A percentile compares a stretch with the other conserved stretches of the same genome.
phyloP scores from a whole-genome alignment of 2,888 invertebrate species.

The Ptychoptera albimana region DNA sequence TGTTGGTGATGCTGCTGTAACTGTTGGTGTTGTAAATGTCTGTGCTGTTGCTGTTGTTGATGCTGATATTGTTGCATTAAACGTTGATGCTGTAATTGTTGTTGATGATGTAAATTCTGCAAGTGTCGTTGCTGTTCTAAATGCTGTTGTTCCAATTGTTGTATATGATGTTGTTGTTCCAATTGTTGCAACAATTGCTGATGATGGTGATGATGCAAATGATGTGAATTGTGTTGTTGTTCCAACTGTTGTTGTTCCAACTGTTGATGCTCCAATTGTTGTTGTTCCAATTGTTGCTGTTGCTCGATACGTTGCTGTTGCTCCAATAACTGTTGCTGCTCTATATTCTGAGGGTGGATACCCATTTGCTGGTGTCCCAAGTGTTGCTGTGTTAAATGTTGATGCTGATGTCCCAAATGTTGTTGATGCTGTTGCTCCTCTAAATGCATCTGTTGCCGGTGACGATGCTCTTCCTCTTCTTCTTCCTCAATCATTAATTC shows the following conservation, averaged over 20 bases:
- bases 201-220: background rate
- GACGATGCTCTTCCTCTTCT: constrained; percentile 17
- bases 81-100: constrained; percentile 12
- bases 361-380: background rate
- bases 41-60: background rate
- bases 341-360: background rate
- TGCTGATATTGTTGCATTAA: background rate
- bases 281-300: background rate
- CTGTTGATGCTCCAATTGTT: background rate
- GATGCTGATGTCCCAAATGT: background rate
- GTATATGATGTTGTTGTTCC: background rate
- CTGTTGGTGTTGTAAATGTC: background rate
- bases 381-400: background rate
- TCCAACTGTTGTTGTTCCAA: background rate
- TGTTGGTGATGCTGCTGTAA: background rate
- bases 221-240: too few species aligned
- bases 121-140: background rate
- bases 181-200: background rate
- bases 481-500: constrained; percentile 26
- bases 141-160: background rate
- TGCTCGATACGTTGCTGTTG: constrained; percentile 9
- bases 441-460: background rate
- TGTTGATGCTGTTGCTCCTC: background rate
- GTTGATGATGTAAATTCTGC: constrained; percentile 17
- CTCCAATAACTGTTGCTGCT: constrained; percentile 11